These are phyloP conservation scores for Microtus obscurus DNA, from an alignment of 2,797 vertebrate species.

Conservation along the genomic window DNA sequence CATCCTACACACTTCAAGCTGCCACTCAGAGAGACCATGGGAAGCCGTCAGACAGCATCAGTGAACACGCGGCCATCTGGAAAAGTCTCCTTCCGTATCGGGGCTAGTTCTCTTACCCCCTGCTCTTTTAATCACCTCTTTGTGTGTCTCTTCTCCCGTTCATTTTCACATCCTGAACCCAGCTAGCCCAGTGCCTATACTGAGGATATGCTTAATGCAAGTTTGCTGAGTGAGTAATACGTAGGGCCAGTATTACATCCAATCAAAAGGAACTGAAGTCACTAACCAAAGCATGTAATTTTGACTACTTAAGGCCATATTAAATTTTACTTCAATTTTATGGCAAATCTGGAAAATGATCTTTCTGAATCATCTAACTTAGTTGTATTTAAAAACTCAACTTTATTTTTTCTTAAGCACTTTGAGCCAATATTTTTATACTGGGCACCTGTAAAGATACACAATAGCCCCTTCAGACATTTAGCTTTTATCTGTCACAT, in stretches of 20 bases:
- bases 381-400: slow-evolving; percentile 41
- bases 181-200: not conserved
- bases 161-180: not conserved
- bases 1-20: not conserved
- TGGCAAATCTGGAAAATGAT: slow-evolving; percentile 6
- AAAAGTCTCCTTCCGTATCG: not conserved
- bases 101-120: not conserved
- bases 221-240: not conserved
- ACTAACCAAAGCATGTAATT: slow-evolving; percentile 26
- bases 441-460: not conserved
- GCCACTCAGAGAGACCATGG: not conserved
- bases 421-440: slow-evolving; percentile 2
- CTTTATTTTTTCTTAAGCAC: slow-evolving; percentile 10
- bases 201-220: not conserved
- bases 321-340: slow-evolving; percentile 51
- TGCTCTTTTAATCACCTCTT: not conserved
- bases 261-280: slow-evolving; percentile 35
- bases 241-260: not conserved
- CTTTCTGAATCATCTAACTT: slow-evolving; percentile 50
- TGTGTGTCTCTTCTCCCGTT: not conserved
- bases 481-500: not conserved
- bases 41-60: not conserved
- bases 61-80: not conserved
- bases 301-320: slow-evolving; percentile 22
- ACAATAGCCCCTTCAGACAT: not conserved